Base-by-base conservation (phyloP, 2,888 invertebrate species). In the Apodemia mormo region DNA sequence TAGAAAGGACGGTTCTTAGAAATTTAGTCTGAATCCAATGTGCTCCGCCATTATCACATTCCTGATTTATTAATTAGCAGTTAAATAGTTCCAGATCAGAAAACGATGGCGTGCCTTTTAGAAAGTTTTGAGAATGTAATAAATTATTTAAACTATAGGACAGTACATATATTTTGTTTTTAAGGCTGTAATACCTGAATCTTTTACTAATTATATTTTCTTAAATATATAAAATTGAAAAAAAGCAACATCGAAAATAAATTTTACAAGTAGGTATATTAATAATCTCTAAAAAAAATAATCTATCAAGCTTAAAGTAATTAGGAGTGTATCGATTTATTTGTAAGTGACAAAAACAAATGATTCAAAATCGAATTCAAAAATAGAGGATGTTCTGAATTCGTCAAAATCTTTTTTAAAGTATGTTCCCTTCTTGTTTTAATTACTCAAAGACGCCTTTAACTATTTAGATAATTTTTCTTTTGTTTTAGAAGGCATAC, bases 11-110 rank as follows among this genome's bases (percentile, higher is more conserved):
- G 79, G 73, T 92, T 92, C 92, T 78, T 74, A 87, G 92, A 92
- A 92, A 78, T 83, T 76, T 75, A 76, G 70, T 68, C 73, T 64
- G 77, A 79, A 81, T 77, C 79, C 81, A 79, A 85, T 83, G 84
- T 82, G 85, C 85, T 80, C 82, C 85, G 78, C 81, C 81, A 91
- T 92, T 93, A 90, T 87, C 90, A 92, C 92, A 93, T 93, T 92
- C 92, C 88, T 88, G 92, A 87, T 87, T 92, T 92, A 92, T 91
- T 92, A 90, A 92, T 92, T 90, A 90, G 89, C 79, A 78, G 78
- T 84, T 85, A 85, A 82, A 84, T 77, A 78, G 74, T 75, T 65
- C 61, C 69, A 70, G 74, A 73, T 70, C 74, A 68, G 71, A 75
- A 69, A 71, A 71, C 70, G 65, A 72, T 69, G 72, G 68, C 71